These are phyloP conservation scores for Chauna torquata DNA, from an alignment of 2,113 vertebrate genomes.

Conservation along the genomic window DNA sequence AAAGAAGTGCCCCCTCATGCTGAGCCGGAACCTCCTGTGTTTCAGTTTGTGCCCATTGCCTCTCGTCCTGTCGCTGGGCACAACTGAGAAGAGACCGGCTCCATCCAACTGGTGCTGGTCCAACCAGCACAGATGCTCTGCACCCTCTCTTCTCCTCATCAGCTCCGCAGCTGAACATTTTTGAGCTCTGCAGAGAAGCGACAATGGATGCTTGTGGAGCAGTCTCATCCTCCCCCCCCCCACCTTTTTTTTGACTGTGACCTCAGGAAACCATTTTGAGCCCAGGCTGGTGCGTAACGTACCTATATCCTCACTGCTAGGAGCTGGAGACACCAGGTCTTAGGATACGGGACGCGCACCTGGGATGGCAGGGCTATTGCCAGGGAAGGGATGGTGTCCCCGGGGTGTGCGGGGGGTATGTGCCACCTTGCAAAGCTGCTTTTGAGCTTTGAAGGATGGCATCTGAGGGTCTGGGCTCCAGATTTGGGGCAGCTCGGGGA, in stretches of 20 bases:
- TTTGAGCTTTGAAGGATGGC: background rate
- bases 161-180: background rate
- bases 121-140: background rate
- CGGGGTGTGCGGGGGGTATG: fast-evolving
- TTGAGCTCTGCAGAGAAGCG: background rate
- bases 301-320: background rate
- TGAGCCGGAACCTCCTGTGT: too few relatives aligned
- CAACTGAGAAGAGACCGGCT: too few relatives aligned
- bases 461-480: background rate
- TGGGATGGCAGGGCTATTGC: background rate
- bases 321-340: background rate
- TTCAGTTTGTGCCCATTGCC: too few relatives aligned
- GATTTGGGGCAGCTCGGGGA: background rate
- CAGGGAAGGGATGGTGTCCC: background rate
- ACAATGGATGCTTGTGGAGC: background rate
- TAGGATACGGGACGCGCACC: background rate
- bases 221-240: background rate
- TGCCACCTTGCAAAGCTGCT: background rate
- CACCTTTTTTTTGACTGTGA: background rate
- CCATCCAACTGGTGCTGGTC: too few relatives aligned
- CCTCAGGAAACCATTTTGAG: background rate
- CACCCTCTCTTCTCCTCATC: background rate
- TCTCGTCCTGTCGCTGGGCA: too few relatives aligned
- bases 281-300: background rate
- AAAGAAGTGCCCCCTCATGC: too few relatives aligned